Evolutionary conservation across 2,113 vertebrate genomes (phyloP), one percentile per base, ranked within the genome.

Genomic region (Crocuta crocuta): DNA sequence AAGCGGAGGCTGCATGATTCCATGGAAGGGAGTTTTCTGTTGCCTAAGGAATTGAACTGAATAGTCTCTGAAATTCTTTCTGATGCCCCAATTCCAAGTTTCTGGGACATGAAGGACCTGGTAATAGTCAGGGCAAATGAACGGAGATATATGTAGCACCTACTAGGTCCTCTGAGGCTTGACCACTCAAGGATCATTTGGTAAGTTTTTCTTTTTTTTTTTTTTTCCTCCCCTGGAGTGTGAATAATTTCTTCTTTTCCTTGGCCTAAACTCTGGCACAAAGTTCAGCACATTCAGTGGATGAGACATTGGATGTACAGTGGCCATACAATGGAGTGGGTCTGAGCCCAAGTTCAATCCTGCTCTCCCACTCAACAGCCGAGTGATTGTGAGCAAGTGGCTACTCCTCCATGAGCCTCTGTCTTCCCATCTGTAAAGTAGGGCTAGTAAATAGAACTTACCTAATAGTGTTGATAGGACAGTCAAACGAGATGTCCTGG

Each of bases 401-500:
- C 19, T 50, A 33, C 45, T 8, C 24, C 2, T 55, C 43, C 45
- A 33, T 0, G 91, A 35, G 16, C 53, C 86, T 89, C 61, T 9
- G 1, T 79, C 48, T 96, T 71, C 68, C n/a, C 31, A 23, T 85
- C 76, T 70, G 43, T 91, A 66, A 81, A 94, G 88, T 43, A 33
- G 45, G 66, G 11, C n/a, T 55, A 19, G 24, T 15, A 15, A n/a
- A n/a, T 4, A 17, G 55, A 80, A 23, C 17, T 5, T 28, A 15
- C 45, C 16, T 48, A 28, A 39, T 6, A 1, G 19, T 13, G 13
- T 70, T 2, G 26, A 10, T 7, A 4, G 1, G 11, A 26, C 8
- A 21, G 31, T 13, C 43, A 45, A 73, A 28, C 4, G 81, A 81
- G 43, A 55, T 23, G 3, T 15, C 28, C 10, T 4, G 0, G 4